Evolutionary conservation across 30 jellyfish, hydroid and myxozoan species (phyloP), one percentile per base, ranked within the genome.

Genomic region (Hydractinia symbiolongicarpus): DNA sequence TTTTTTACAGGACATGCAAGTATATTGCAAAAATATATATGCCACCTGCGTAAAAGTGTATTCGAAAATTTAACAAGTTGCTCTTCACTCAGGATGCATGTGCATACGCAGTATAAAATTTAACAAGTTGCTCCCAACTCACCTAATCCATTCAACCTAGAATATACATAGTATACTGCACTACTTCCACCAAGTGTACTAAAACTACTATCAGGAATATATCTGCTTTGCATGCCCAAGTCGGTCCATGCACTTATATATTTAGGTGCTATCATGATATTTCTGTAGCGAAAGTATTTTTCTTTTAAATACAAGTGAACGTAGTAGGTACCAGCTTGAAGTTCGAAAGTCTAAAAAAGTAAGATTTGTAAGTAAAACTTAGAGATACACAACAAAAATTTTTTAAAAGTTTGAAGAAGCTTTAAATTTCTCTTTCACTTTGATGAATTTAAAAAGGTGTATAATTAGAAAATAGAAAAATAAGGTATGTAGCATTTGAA

Each of bases 191-290:
- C 66, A 14, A n/a, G 21, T 62, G 82, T 14, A 13, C 66, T 13
- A 75, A 88, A 40, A 64, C 72, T 62, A 20, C 79, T 50, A 66
- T 90, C 97, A 77, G 84, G 85, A 0, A 90, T 90, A 72, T 55
- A 87, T 60, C 73, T 85, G 73, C 78, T 90, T 67, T 90, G 97
- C 94, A 82, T 66, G 54, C 97, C 97, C 56, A 90, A 87, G 15
- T 86, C 81, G 14, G 89, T 55, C 97, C 97, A 90, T 8, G 88
- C 72, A 11, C 19, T 68, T 9, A 90, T 72, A 4, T 70, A 21
- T 66, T 66, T 79, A 30, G 97, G 97, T 19, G 94, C 82, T 8
- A 90, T 81, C 75, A 82, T 86, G 54, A 90, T 56, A 15, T 67
- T 86, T 40, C 86, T 81, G 76, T 62, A 90, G 6, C 75, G 73